These are phyloP conservation scores for Pterocles burchelli DNA, from an alignment of 2,113 vertebrate genomes.

Conservation along the genomic window DNA sequence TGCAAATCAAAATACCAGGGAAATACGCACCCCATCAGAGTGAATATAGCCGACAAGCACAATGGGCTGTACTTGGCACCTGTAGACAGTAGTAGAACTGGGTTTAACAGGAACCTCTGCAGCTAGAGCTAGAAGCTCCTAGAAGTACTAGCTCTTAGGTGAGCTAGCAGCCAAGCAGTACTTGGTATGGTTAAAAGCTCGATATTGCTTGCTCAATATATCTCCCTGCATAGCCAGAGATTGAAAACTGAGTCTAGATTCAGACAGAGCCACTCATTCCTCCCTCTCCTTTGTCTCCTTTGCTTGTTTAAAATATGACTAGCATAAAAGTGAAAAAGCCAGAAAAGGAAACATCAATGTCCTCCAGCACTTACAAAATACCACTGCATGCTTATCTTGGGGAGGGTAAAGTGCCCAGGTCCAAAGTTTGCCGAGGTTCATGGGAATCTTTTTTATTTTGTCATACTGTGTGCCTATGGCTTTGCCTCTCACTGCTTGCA, in stretches of 20 bases:
- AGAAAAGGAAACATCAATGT: not conserved
- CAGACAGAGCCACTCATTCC: not conserved
- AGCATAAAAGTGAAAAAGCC: not conserved
- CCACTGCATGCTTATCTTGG: not conserved
- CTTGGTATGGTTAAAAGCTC: not conserved
- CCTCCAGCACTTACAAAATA: not conserved
- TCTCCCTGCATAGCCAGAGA: not conserved
- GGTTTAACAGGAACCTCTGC: not conserved
- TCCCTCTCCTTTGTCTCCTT: not conserved
- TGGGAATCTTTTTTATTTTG: not conserved
- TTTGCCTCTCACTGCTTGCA: not conserved
- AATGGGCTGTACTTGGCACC: not conserved
- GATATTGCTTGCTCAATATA: not conserved
- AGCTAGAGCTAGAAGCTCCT: not conserved
- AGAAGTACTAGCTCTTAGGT: not conserved
- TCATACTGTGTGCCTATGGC: not conserved
- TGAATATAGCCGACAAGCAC: not conserved
- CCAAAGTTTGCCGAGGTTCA: not conserved
- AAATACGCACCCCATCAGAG: not conserved
- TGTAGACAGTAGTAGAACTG: not conserved
- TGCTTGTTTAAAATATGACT: not conserved
- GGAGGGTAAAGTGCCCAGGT: not conserved
- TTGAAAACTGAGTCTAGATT: not conserved
- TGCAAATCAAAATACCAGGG: not conserved
- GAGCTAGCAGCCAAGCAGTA: not conserved